Base-by-base conservation (phyloP, 2,797 vertebrate species). In the Lithobates pipiens region DNA sequence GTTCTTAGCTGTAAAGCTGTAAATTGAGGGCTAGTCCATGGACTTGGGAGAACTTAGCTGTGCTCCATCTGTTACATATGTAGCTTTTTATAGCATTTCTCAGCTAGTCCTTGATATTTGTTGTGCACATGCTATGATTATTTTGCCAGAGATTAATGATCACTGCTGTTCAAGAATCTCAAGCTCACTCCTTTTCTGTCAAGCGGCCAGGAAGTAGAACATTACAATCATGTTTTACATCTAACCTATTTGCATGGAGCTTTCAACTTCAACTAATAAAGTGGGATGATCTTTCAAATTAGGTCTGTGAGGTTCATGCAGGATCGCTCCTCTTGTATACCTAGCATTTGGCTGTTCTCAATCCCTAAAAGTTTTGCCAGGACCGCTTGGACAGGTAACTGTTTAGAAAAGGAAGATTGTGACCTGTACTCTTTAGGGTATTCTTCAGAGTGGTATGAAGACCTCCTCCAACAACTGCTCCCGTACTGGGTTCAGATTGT, bases 81-180 rank as follows among this genome's bases (percentile, higher is more conserved):
- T 25, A 27, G 63, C n/a, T 10, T 27, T 10, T 2, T 65, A 65
- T 65, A 65, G 63, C 63, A 65, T 65, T 65, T 25, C 65, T 67
- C 27, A 25, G 27, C 65, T 25, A 67, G 65, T 29, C n/a, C 23
- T 67, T 67, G 65, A 29, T 27, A 67, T 67, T 27, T 29, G 65
- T 61, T 67, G 65, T 67, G 27, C 65, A 67, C 27, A 29, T 29
- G 65, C 65, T 67, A 29, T 29, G 10, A 67, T 27, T 67, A 67
- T 67, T 67, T 67, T 67, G n/a, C 65, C 25, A 67, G 27, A 67
- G 65, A 67, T 67, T 67, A 67, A 67, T 67, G 65, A 67, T 67
- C 65, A 15, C 65, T 29, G 25, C 65, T 67, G 25, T 67, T 67
- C 25, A 67, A 29, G 25, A 67, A 67, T 67, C 61, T 65, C 3